Evolutionary conservation across 2,113 vertebrate genomes (phyloP).

Genomic region (Cololabis saira): DNA sequence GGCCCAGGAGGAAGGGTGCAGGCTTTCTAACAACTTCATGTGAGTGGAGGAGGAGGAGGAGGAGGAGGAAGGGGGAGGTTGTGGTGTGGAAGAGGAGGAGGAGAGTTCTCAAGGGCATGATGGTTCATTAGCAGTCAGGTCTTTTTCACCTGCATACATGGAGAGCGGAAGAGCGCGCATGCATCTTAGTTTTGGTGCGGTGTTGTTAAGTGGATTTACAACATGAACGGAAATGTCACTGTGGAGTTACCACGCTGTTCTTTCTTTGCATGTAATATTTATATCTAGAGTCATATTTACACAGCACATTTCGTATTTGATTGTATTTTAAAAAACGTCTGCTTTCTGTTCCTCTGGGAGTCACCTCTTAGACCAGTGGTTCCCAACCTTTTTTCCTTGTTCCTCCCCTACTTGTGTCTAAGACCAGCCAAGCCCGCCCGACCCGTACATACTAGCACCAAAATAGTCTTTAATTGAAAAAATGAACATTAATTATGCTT

Average conservation of each 20-base stretch:
- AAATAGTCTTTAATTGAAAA: no score
- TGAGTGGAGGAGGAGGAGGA: slow-evolving; percentile 24
- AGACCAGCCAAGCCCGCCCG: no score
- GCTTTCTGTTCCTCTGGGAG: not conserved
- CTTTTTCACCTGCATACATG: slow-evolving; percentile 35
- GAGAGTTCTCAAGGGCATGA: slow-evolving; percentile 60
- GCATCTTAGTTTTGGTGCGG: slow-evolving; percentile 19
- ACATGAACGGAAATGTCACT: not conserved
- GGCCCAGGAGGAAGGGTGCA: slow-evolving; percentile 67
- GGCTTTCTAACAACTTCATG: slow-evolving; percentile 66
- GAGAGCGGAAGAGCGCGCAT: slow-evolving; percentile 8
- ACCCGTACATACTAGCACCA: no score
- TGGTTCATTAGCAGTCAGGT: slow-evolving; percentile 61
- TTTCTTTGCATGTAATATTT: not conserved
- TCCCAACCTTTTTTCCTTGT: no score
- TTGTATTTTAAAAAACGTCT: not conserved
- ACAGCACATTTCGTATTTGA: not conserved
- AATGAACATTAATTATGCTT: no score
- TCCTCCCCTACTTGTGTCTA: no score
- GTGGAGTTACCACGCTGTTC: not conserved
- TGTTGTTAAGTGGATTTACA: not conserved
- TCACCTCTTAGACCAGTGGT: no score
- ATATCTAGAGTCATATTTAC: not conserved
- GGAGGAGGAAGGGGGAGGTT: not conserved
- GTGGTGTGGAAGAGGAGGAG: no score